Conservation (phyloP, 2,113 vertebrate species). For the Alexandromys fortis region DNA sequence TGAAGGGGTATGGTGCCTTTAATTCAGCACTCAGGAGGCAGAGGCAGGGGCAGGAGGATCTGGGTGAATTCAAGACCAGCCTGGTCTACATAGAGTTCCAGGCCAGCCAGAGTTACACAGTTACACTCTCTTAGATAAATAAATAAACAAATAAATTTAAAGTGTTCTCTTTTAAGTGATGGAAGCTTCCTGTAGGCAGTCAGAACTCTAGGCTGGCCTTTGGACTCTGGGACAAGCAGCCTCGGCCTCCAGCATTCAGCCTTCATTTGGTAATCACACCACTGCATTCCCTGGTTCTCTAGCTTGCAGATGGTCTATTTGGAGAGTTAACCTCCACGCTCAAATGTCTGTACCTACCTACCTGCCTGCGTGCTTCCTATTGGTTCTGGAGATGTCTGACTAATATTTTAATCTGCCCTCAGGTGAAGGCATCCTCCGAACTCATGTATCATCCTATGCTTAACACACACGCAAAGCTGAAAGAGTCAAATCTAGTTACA, state of each 20-base stretch:
- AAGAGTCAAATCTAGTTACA: neutral
- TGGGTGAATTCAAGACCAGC: neutral
- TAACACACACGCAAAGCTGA: neutral
- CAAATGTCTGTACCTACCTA: neutral
- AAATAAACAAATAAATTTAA: neutral
- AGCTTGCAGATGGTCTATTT: neutral
- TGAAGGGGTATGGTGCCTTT: neutral
- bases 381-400: neutral
- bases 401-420: constrained; percentile 19
- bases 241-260: neutral
- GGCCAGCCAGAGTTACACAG: neutral
- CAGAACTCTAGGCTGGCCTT: neutral
- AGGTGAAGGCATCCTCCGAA: neutral
- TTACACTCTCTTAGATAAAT: neutral
- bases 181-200: neutral
- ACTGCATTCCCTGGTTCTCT: neutral
- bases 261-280: neutral
- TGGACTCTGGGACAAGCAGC: neutral
- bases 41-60: neutral
- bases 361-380: neutral
- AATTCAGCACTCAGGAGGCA: neutral
- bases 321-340: neutral
- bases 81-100: neutral
- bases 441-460: neutral
- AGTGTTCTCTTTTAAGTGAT: neutral